A percentile compares a stretch with the other conserved stretches of the same genome.
Conservation (phyloP, 2,888 invertebrate genomes). For the Eristalis arbustorum region DNA sequence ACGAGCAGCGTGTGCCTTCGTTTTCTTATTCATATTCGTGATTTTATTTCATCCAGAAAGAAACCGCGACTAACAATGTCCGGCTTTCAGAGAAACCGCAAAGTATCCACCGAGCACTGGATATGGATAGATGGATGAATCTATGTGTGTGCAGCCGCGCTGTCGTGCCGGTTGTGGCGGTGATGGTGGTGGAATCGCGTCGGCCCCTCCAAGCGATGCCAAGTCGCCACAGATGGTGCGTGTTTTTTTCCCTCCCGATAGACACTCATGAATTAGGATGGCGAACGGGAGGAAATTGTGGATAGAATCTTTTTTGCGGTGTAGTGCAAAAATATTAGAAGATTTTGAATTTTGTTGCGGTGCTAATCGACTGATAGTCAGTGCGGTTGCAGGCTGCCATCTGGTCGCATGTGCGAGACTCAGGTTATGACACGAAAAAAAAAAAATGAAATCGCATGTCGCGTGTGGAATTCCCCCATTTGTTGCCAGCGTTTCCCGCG, state of each 20-base stretch:
- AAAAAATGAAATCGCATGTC: too few species aligned
- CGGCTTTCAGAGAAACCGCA: slow-evolving; percentile 69
- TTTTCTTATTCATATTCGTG: slow-evolving; percentile 12
- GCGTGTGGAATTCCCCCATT: background rate
- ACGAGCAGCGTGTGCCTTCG: background rate
- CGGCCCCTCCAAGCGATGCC: slow-evolving; percentile 14
- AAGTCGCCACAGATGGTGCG: slow-evolving; percentile 57
- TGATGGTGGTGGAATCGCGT: background rate
- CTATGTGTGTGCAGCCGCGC: slow-evolving; percentile 5
- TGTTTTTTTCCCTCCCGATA: slow-evolving; percentile 20
- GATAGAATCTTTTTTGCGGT: background rate
- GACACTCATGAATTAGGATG: slow-evolving; percentile 1
- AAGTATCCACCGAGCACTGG: slow-evolving; percentile 18
- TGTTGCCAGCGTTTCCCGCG: background rate
- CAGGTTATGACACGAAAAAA: too few species aligned
- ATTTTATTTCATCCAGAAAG: slow-evolving; percentile 63
- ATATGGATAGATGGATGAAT: slow-evolving; percentile 24
- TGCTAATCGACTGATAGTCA: background rate
- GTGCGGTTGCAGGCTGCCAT: background rate
- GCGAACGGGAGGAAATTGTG: slow-evolving; percentile 25
- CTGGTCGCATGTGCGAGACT: background rate
- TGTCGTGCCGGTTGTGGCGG: too few species aligned
- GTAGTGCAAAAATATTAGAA: slow-evolving; percentile 33
- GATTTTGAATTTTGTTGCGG: background rate
- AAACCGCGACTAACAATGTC: slow-evolving; percentile 69